Evolutionary conservation across 2,113 vertebrate genomes (phyloP).

Genomic region (Pomatorhinus ruficollis): DNA sequence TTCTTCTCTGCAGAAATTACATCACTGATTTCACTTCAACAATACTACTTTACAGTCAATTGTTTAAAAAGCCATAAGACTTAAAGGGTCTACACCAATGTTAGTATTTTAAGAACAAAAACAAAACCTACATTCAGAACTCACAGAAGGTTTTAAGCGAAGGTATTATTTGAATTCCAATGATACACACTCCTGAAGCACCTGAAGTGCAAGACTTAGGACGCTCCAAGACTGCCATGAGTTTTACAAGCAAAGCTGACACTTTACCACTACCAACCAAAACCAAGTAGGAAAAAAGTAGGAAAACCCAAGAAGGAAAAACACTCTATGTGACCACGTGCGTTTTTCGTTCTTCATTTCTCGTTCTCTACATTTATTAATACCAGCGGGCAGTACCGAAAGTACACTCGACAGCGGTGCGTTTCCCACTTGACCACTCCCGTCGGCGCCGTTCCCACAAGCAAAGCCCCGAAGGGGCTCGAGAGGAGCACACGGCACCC

Average conservation of each 20-base stretch:
- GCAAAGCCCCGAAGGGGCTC: neutral
- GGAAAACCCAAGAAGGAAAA: neutral
- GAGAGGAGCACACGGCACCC: fast-evolving
- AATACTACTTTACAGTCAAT: neutral
- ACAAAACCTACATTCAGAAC: neutral
- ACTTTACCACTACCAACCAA: neutral
- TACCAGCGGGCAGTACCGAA: fast-evolving
- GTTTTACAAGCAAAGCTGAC: neutral
- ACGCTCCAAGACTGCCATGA: fast-evolving
- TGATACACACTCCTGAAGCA: neutral
- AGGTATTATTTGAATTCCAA: neutral
- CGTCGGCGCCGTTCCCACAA: fast-evolving
- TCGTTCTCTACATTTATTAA: neutral
- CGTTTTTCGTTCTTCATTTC: neutral
- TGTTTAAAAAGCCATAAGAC: neutral
- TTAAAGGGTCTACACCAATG: neutral
- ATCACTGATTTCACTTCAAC: fast-evolving
- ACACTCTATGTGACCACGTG: fast-evolving
- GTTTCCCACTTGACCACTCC: fast-evolving
- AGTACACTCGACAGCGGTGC: neutral
- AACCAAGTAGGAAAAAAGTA: fast-evolving
- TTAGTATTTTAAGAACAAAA: neutral
- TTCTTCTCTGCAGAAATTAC: neutral
- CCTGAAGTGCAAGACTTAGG: neutral
- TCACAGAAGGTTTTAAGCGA: neutral